These are phyloP conservation scores for Rattus norvegicus DNA, from an alignment of 2,113 vertebrate species.

Conservation along the genomic window GRCr8 NC_086039.1:21635001-21635500, in stretches of 20 bases:
- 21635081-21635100: neutral
- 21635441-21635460: too few relatives aligned
- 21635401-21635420: too few relatives aligned
- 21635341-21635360: too few relatives aligned
- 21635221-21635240: neutral
- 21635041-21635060: neutral
- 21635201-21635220: neutral
- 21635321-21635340: too few relatives aligned
- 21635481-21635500: too few relatives aligned
- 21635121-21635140: neutral
- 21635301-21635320: too few relatives aligned
- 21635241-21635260: neutral
- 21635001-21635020: neutral
- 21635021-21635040: neutral
- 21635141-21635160: neutral
- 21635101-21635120: neutral
- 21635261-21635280: neutral
- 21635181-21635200: neutral
- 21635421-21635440: too few relatives aligned
- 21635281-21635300: too few relatives aligned
- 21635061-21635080: neutral
- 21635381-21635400: too few relatives aligned
- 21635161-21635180: neutral
- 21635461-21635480: too few relatives aligned
- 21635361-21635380: too few relatives aligned